Base-by-base conservation (phyloP, 2,888 invertebrate genomes). In the Agrenia bidenticulata region DNA sequence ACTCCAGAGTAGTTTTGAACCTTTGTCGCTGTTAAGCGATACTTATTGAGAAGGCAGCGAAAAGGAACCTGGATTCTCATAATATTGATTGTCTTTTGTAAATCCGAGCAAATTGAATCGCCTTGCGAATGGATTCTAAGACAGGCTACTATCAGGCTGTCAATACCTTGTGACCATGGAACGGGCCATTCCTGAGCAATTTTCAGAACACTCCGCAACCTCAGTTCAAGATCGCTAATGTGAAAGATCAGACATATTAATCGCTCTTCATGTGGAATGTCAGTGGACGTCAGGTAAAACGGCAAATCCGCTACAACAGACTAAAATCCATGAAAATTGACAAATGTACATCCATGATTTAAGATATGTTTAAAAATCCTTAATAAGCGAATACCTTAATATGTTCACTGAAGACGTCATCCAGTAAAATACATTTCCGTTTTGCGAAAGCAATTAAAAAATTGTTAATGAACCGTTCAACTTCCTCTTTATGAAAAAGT, bases 211-310 rank as follows among this genome's bases (percentile, higher is more conserved):
- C 63, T 58, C 4, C 66, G 17, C 1, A 76, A 45, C 56, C 72
- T 70, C 4, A 61, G 61, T 50, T 62, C 59, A 11, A 23, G n/a
- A 4, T 54, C 59, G 0, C 24, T 21, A 19, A 71, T 70, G 17
- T 70, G 57, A 27, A 64, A 63, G 4, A 73, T 66, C 15, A 76
- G 49, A 13, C 61, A 59, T 1, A 73, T 57, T 1, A 76, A 61
- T 24, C 75, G 66, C 53, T 74, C 75, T 56, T 74, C 74, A 39
- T 70, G 73, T 9, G 75, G 75, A 59, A 76, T 74, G n/a, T 67
- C 67, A 1, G 55, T 58, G 2, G 72, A 42, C 21, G 64, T 69
- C 39, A 67, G 45, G 50, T 69, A 73, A 50, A 67, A 72, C 1
- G 67, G 65, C 1, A 73, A 49, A 26, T 69, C 60, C n/a, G 51